Evolutionary conservation across 2,888 invertebrate species (phyloP), one percentile per base, ranked within the genome.

Genomic region (Stratiomys singularior): DNA sequence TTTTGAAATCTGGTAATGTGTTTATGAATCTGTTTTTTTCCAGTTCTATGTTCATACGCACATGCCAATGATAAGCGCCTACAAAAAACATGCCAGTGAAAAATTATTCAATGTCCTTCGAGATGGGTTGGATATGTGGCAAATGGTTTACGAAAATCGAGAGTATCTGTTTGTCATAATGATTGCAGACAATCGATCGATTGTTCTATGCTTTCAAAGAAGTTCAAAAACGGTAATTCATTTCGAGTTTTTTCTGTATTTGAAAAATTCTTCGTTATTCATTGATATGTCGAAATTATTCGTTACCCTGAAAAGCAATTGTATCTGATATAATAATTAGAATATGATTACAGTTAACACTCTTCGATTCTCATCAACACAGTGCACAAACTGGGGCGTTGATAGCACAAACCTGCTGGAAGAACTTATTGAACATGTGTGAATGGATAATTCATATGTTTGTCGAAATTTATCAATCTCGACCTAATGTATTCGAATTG

Each of bases 321-420:
- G n/a, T 52, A 52, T 52, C 3, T 18, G 52, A 52, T 52, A 9
- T 52, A 9, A 5, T 18, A 52, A 52, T 9, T 4, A n/a, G 15
- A 9, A 4, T 18, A 52, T 13, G 4, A 15, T 52, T 52, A 11
- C 27, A 79, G 79, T 58, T 74, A n/a, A 77, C 79, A 46, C 67
- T 79, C 23, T 80, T 79, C 47, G 80, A 80, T 58, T 80, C 80
- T 25, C 80, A 80, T 76, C 69, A 74, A 27, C 80, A 80, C 46
- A 30, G 74, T 63, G 30, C 63, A 2, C 37, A 64, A 23, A 52
- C 25, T 9, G 80, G 80, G 9, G 80, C 80, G n/a, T 63, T 77
- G 11, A 78, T 80, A 23, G 78, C 78, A 1, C 80, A 80, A 76
- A 77, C 76, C 1, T 46, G 76, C 11, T 78, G 78, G 78, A 78